Base-by-base conservation (phyloP, 2,113 vertebrate species). In the Pantherophis guttatus region DNA sequence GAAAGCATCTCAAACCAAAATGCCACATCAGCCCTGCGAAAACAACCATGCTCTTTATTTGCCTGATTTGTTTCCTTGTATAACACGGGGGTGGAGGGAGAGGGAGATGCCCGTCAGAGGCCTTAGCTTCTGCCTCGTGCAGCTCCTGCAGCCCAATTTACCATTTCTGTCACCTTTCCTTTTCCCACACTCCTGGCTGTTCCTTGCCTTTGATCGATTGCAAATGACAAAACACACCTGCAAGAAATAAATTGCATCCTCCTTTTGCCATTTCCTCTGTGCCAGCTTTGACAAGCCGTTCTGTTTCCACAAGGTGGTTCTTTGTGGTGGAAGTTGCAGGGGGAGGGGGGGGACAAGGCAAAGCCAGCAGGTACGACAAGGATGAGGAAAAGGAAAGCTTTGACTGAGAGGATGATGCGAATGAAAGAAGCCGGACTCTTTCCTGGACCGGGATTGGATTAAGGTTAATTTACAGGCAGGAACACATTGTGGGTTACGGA, bases 91-190 rank as follows among this genome's bases (percentile, higher is more conserved):
- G 55, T 48, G 65, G 50, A 48, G 70, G 55, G 50, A 55, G 90
- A 29, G 57, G 87, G 55, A 39, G 89, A 90, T 24, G 57, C 75
- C 91, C 26, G 0, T 86, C 75, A 29, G 93, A 94, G 50, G 88
- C 24, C 1, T 29, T 92, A 91, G 87, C 87, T 88, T 92, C 87
- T 90, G 91, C 87, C 91, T 90, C 26, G 0, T 86, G 88, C 50
- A 48, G 33, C 81, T 94, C 93, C 93, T 50, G 88, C 91, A 94
- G 88, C 93, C 93, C 55, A 89, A 90, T 94, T 90, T 92, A 58
- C 91, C 88, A 39, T 94, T 94, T 94, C 91, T 92, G 91, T 94
- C 91, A 94, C 93, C 88, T 94, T 92, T 94, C 93, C 57, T 44
- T 94, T 90, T 50, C 93, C 88, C 23, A 52, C 88, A 52, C 81